phyloP scores from a whole-genome alignment of 2,797 vertebrate genomes.

The Iguana delicatissima region DNA sequence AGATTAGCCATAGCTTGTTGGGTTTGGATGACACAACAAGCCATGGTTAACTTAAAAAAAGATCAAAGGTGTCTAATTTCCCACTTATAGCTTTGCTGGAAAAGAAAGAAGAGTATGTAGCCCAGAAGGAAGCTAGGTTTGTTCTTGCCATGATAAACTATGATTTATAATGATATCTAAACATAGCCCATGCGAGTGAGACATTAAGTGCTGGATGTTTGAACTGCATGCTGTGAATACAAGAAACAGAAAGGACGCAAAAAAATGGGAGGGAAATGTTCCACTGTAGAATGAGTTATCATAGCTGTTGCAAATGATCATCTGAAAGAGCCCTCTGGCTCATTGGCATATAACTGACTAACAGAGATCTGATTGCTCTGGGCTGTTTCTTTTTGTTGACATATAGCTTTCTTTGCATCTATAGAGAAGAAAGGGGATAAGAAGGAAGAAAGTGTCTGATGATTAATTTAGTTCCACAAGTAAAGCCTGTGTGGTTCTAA shows the following conservation, averaged over 20 bases:
- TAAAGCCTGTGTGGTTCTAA: conserved; percentile 31
- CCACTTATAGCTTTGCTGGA: not conserved
- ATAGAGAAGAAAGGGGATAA: fast-evolving
- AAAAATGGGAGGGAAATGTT: not conserved
- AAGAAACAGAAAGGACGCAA: not conserved
- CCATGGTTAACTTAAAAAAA: not conserved
- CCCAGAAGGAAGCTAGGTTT: not conserved
- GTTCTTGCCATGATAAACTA: not conserved
- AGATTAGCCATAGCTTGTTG: not conserved
- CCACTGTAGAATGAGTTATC: not conserved
- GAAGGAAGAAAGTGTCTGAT: not conserved
- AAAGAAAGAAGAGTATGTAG: not conserved
- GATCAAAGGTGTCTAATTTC: not conserved
- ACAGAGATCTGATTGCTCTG: not conserved
- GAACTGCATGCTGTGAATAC: not conserved
- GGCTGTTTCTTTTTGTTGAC: not conserved
- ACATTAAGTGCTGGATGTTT: not conserved
- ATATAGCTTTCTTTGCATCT: conserved; percentile 1
- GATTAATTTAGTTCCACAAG: not conserved
- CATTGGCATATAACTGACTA: not conserved
- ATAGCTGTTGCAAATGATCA: not conserved
- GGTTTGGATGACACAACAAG: not conserved
- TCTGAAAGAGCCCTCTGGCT: not conserved
- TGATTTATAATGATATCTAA: not conserved
- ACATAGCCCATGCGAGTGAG: not conserved